Percentiles rank a stretch among this genome's conserved stretches.
Conservation (phyloP, 2,113 vertebrate species). For the Uria lomvia region DNA sequence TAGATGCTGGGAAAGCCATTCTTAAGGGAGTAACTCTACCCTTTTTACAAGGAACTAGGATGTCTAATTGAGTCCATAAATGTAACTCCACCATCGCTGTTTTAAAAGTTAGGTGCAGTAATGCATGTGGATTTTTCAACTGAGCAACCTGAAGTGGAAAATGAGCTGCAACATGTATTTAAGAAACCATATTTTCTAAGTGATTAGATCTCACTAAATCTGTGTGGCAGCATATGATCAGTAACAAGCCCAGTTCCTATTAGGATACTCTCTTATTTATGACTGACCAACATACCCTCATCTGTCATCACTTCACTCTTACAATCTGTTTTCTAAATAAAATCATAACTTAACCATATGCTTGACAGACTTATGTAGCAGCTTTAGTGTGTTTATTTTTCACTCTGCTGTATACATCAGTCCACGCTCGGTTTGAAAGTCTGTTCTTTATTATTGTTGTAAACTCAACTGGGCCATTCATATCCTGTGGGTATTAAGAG, state of each 20-base stretch:
- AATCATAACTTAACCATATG: slow-evolving; percentile 32
- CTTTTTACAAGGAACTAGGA: background rate
- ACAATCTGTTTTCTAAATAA: slow-evolving; percentile 38
- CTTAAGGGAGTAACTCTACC: background rate
- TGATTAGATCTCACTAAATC: slow-evolving; percentile 14
- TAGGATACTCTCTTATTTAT: slow-evolving; percentile 23
- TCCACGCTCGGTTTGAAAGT: background rate
- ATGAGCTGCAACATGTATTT: background rate
- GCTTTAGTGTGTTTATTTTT: slow-evolving; percentile 15
- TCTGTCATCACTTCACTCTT: slow-evolving; percentile 8
- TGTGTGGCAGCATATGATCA: background rate
- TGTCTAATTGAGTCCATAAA: background rate
- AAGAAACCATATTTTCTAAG: background rate
- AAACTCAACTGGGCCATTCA: background rate
- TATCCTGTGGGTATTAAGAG: background rate
- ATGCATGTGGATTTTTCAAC: background rate
- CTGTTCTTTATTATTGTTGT: background rate
- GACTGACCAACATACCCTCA: background rate
- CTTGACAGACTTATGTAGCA: slow-evolving; percentile 23
- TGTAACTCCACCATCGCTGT: background rate
- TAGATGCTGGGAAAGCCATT: background rate
- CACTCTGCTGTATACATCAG: background rate
- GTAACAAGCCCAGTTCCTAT: background rate
- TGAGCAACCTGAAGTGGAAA: background rate
- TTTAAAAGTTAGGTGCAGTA: background rate